Evolutionary conservation across 2,797 vertebrate species (phyloP).

Genomic region (Vultur gryphus): DNA sequence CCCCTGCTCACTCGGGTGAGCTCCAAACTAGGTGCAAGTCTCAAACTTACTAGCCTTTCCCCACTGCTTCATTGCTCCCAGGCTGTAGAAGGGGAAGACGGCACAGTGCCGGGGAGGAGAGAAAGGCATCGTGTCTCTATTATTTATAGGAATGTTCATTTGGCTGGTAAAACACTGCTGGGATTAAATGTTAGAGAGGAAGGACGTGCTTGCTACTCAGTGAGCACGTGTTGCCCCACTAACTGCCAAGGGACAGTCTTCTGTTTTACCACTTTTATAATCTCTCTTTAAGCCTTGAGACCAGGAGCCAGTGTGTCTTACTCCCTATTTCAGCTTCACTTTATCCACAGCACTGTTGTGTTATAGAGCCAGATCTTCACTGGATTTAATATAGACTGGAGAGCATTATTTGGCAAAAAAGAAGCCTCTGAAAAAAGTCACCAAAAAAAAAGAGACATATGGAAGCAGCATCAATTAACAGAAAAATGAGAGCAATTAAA

Average conservation of each 20-base stretch:
- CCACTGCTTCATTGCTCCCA: background rate
- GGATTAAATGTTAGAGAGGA: background rate
- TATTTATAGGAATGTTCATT: background rate
- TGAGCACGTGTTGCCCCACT: background rate
- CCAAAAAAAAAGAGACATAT: background rate
- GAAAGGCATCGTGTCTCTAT: background rate
- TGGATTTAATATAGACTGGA: background rate
- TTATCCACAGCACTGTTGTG: background rate
- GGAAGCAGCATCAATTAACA: background rate
- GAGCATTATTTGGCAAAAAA: background rate
- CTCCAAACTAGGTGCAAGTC: background rate
- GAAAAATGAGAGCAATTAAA: background rate
- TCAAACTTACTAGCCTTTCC: background rate
- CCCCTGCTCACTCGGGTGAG: background rate
- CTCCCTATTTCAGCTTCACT: background rate
- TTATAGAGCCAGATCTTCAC: background rate
- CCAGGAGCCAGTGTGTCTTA: background rate
- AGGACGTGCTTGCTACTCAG: background rate
- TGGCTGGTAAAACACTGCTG: background rate
- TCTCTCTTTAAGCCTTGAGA: background rate
- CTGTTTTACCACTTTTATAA: background rate
- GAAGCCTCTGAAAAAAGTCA: background rate
- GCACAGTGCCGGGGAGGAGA: background rate
- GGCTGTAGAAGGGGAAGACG: background rate
- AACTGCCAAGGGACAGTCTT: background rate